Evolutionary conservation across 2,113 vertebrate genomes (phyloP), one percentile per base, ranked within the genome.

Genomic region (Oenanthe melanoleuca): DNA sequence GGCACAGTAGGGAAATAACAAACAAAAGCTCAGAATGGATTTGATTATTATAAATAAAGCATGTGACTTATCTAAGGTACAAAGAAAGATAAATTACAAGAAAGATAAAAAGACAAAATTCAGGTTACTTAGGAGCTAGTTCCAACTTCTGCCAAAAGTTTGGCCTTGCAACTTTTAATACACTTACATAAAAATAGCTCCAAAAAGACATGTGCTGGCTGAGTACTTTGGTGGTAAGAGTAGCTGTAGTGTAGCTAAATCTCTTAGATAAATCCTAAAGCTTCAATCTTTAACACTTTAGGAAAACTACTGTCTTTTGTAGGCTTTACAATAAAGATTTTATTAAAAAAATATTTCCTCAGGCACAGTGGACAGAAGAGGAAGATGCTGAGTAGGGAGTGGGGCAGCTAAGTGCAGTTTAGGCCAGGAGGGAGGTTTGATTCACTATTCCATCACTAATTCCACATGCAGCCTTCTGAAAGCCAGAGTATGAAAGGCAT

Each of bases 41-140:
- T 80, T 37, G 44, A 85, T 38, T 71, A 31, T 72, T 72, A 24
- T 34, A 80, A 89, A 61, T 72, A 82, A 79, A 82, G 10, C 37
- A 75, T 1, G 0, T 0, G 1, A 20, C 34, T 77, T 59, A 25
- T 2, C 5, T 17, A 29, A 66, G 19, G 24, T 53, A 37, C 13
- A 61, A 40, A 31, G 28, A 29, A 61, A 75, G 12, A 9, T 23
- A 55, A 45, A 31, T n/a, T n/a, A 14, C 26, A 53, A 34, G 13
- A 25, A 45, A 57, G 38, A 53, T 25, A 45, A 69, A 69, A 69
- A 45, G 5, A 65, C 7, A 9, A 53, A 77, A 70, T 53, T 61
- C 45, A 63, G 21, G 15, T 66, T 75, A 66, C 24, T 64, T 47
- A 45, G 29, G 50, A 92, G 19, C 34, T 45, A 21, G 52, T 56